A percentile compares a stretch with the other conserved stretches of the same genome.
Evolutionary conservation across 2,888 invertebrate genomes (phyloP).

Genomic region (Lasioglossum leucozonium): DNA sequence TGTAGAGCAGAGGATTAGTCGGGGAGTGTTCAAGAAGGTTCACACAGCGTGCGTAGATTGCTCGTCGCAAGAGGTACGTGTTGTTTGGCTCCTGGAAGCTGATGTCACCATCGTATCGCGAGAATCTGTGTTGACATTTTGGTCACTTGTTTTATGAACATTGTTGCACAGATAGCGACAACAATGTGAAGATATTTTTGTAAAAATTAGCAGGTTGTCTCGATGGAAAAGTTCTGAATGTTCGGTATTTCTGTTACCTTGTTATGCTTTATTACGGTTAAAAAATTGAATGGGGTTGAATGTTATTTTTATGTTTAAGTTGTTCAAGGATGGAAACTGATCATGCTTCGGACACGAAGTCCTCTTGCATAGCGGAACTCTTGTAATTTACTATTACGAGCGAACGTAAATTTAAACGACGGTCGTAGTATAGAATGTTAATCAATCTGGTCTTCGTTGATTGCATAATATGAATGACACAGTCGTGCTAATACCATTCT

Average conservation of each 20-base stretch:
- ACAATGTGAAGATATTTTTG: not conserved
- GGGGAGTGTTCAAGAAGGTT: not conserved
- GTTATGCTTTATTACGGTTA: not conserved
- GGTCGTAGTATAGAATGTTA: not conserved
- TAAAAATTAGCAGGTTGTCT: not conserved
- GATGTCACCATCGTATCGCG: not conserved
- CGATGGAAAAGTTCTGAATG: not conserved
- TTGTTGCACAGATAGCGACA: not conserved
- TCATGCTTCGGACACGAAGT: not conserved
- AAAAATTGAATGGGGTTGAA: not conserved
- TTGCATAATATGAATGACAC: conserved; percentile 26
- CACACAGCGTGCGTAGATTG: not conserved
- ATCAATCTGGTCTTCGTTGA: conserved; percentile 4
- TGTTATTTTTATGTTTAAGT: not conserved
- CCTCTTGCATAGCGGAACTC: not conserved
- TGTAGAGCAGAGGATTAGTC: not conserved
- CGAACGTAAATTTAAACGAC: not conserved
- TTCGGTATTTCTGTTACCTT: not conserved
- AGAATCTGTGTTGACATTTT: not conserved
- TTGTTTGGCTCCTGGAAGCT: not conserved
- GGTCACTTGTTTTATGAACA: not conserved
- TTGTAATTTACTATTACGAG: not conserved
- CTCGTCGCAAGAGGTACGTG: not conserved
- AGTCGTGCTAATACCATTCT: conserved; percentile 8
- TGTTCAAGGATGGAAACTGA: not conserved